Base-by-base conservation (phyloP, 2,797 vertebrate genomes). In the Gymnothorax reevesii region DNA sequence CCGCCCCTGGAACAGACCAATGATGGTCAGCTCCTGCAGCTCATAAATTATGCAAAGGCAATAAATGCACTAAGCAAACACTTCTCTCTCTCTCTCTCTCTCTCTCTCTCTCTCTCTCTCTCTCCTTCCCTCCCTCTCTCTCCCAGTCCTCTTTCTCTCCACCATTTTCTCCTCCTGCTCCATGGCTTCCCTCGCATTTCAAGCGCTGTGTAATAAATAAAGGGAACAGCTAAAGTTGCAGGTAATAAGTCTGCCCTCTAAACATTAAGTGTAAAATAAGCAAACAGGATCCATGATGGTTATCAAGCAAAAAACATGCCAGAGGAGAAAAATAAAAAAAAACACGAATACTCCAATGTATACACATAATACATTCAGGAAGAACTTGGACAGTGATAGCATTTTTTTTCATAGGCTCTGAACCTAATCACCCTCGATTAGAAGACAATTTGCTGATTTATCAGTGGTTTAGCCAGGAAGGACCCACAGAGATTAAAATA, bases 1-100 rank as follows among this genome's bases (percentile, higher is more conserved):
- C 91, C 97, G 95, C 95, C 95, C 89, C 95, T 96, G 97, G 97
- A 97, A 96, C 94, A 94, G 95, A 96, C 92, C 91, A 94, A 98
- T 95, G 96, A 96, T 96, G 96, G 97, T 93, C 96, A 97, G 92
- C 96, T 94, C 93, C 96, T 96, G 95, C 95, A 94, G 95, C 96
- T 97, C 96, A 98, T 98, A 96, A 97, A 98, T 98, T 97, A 98
- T 97, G 97, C 96, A 99, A 95, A 96, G 93, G 95, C 97, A 98
- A 98, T 98, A 98, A 98, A 97, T 89, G 96, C 94, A 93, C 94
- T 96, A 95, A 93, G 96, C 96, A 97, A 97, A 97, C 95, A 96
- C 93, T 95, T 94, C 95, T 86, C 91, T 93, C 86, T 90, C 92
- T 95, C 91, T 91, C 89, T 94, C 89, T 86, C 83, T 64, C 84